Evolutionary conservation across 2,888 invertebrate species (phyloP), one percentile per base, ranked within the genome.

Genomic region (Mimumesa dahlbomi): DNA sequence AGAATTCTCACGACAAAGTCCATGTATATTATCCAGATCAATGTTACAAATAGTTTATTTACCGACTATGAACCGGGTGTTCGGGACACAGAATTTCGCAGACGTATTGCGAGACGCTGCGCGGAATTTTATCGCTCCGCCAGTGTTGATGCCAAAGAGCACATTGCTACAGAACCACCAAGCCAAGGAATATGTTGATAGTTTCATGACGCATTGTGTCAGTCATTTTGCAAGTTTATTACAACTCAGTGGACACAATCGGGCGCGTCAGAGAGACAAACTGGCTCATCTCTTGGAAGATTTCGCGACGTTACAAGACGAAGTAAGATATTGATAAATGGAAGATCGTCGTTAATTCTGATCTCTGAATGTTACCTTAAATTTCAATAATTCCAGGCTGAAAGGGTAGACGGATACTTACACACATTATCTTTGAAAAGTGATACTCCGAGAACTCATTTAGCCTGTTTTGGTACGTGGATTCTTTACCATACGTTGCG

Each of bases 221-320:
- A 93, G 95, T 36, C 95, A 97, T 3, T 96, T 98, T 87, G 94
- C 95, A 7, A 94, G 94, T 79, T 91, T 98, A 59, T 91, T 98
- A 64, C 96, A 96, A 84, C 93, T 97, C 65, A 96, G 96, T 87
- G 98, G 99, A 0, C 97, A 98, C 89, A 99, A 99, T 90, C 92
- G 98, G 77, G 98, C 99, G 2, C 91, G 99, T 29, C 98, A 98
- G 89, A 92, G 98, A 61, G 98, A 99, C 88, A 98, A 97, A 90
- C 91, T 98, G 61, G 97, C 96, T 0, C 93, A 96, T 82, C 90
- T 98, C 56, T 91, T 99, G 42, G 97, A 97, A 85, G 98, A 98
- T 81, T 95, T 99, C 85, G 95, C 96, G 1, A 93, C 93, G 21
- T 90, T 99, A 43, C 98, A 99, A 90, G 97, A 97, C 85, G 97